These are phyloP conservation scores for Spisula solida DNA, from an alignment of 2,888 invertebrate species.

Conservation along the genomic window DNA sequence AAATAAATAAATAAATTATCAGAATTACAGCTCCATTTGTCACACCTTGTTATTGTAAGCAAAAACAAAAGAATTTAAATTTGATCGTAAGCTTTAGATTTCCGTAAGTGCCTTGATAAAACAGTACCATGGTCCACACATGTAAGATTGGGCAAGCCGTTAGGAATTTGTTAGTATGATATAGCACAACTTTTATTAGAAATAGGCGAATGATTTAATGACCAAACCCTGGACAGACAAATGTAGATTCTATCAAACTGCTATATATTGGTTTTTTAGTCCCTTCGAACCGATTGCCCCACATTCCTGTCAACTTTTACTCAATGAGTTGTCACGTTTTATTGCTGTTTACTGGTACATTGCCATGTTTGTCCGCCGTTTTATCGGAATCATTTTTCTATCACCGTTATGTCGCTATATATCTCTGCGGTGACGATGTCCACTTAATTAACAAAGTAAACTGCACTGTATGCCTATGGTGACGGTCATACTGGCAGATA, in stretches of 20 bases:
- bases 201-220: too few relatives aligned
- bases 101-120: too few relatives aligned
- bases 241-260: background rate
- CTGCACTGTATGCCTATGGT: too few relatives aligned
- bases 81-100: too few relatives aligned
- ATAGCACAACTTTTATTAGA: background rate
- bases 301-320: background rate
- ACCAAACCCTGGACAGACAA: background rate
- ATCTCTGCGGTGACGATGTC: background rate
- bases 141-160: too few relatives aligned
- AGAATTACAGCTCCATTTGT: too few relatives aligned
- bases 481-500: background rate
- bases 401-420: background rate
- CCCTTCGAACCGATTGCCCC: background rate
- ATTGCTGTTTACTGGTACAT: background rate
- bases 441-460: background rate
- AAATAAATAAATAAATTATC: too few relatives aligned
- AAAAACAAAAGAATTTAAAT: too few relatives aligned
- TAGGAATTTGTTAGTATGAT: too few relatives aligned
- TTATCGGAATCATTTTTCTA: constrained; percentile 4
- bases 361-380: background rate
- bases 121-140: too few relatives aligned
- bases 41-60: too few relatives aligned
- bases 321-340: background rate
- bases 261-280: background rate